Base-by-base conservation (phyloP, 2,888 invertebrate genomes). In the Embidobia sp. region DNA sequence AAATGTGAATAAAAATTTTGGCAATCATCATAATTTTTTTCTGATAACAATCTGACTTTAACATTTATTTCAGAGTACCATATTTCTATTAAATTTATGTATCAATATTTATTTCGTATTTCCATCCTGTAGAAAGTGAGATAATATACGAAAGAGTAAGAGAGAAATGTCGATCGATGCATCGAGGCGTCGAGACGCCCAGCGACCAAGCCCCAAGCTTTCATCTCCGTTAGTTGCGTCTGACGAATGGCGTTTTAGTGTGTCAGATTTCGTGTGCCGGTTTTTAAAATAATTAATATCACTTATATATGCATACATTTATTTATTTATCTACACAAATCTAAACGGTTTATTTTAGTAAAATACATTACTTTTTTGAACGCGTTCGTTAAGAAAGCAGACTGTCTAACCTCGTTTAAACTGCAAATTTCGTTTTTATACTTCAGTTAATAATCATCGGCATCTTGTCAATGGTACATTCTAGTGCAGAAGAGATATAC, bases 131-230 rank as follows among this genome's bases (percentile, higher is more conserved):
- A 31, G 44, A 55, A 74, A 77, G 70, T 26, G 78, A 67, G 70
- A 69, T 75, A 64, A 67, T 61, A 67, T 48, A 57, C 15, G 64
- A 55, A 66, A 70, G 74, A 75, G 70, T 57, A 70, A 73, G 73
- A 78, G 67, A 74, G 78, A 72, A 77, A 79, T 57, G 77, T 70
- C 84, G 85, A 86, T 86, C 86, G 86, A 86, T 86, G 84, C 84
- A 86, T 86, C 82, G 85, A 84, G 84, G 85, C 85, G 80, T 80
- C 81, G 80, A 69, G 83, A 80, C 81, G 84, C 85, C 83, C 83
- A 80, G 79, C 83, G 80, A 81, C 82, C 84, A 85, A 84, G 83
- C 83, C 81, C 84, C 79, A 82, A 84, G 85, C 83, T 82, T 79
- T 79, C 81, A 83, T 80, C 84, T 81, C 82, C 81, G 81, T 79